phyloP scores from a whole-genome alignment of 2,888 invertebrate genomes.

The Dolichomitus sp. region DNA sequence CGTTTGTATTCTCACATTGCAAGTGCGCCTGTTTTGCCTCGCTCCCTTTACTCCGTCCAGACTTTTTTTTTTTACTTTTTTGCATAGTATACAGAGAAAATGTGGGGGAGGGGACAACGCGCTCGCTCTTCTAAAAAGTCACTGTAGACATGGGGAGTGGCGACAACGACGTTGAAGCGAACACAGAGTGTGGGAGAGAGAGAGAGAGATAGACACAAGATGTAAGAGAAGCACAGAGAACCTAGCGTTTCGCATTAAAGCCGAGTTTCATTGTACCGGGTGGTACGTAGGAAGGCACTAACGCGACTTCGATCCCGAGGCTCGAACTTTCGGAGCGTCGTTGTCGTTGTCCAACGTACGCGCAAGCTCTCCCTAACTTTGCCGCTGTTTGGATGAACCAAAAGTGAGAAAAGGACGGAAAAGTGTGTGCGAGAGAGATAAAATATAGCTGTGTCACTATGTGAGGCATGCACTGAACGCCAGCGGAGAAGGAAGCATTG shows the following conservation, averaged over 20 bases:
- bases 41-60: neutral
- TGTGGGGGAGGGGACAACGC: neutral
- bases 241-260: constrained; percentile 63
- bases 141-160: constrained; percentile 2
- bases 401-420: constrained; percentile 12
- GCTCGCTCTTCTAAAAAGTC: constrained; percentile 39
- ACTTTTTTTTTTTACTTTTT: constrained; percentile 25
- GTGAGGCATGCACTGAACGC: constrained; percentile 3
- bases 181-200: neutral
- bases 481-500: constrained; percentile 20
- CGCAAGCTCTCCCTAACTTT: neutral
- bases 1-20: constrained; percentile 51
- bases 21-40: constrained; percentile 12
- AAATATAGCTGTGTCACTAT: constrained; percentile 11
- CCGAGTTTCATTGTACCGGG: constrained; percentile 66
- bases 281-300: constrained; percentile 62
- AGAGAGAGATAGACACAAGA: neutral
- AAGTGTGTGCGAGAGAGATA: constrained; percentile 2
- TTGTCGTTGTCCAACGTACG: constrained; percentile 10
- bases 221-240: constrained; percentile 1
- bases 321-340: constrained; percentile 42
- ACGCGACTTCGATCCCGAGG: constrained; percentile 64
- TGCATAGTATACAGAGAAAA: constrained; percentile 9
- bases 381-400: neutral
- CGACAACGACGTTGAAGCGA: neutral